Evolutionary conservation across 2,113 vertebrate species (phyloP).

Genomic region (Gavialis gangeticus): DNA sequence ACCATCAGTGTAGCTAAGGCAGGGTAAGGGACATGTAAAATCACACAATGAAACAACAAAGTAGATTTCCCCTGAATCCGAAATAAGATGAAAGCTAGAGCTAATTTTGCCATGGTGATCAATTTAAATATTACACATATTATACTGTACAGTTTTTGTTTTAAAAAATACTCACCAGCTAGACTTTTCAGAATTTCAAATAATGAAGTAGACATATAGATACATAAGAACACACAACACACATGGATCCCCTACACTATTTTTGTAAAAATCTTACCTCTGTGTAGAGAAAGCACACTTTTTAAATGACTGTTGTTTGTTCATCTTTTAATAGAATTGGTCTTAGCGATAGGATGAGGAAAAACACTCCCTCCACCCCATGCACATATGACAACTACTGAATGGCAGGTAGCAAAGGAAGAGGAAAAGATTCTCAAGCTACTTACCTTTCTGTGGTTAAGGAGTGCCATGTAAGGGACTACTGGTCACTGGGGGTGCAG

Average conservation of each 20-base stretch:
- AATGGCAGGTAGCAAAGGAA: background rate
- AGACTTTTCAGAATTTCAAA: fast-evolving
- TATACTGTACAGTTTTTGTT: background rate
- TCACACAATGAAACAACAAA: background rate
- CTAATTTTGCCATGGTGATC: background rate
- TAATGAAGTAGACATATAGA: background rate
- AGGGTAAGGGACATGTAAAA: slow-evolving; percentile 80
- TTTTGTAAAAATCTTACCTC: background rate
- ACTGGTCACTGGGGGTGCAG: background rate
- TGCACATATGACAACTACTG: background rate
- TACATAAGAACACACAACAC: background rate
- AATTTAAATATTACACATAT: background rate
- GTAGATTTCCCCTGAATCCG: background rate
- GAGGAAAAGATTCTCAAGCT: background rate
- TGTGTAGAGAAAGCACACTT: background rate
- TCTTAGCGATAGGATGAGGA: background rate
- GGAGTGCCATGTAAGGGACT: background rate
- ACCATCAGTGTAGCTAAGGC: slow-evolving; percentile 98
- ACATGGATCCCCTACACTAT: background rate
- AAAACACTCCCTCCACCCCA: background rate
- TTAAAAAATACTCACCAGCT: background rate
- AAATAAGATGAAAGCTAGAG: background rate
- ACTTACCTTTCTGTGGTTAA: background rate
- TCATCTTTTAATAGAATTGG: background rate
- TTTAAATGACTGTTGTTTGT: background rate